These are phyloP conservation scores for Mesitornis unicolor DNA, from an alignment of 2,113 vertebrate species.

Conservation along the genomic window DNA sequence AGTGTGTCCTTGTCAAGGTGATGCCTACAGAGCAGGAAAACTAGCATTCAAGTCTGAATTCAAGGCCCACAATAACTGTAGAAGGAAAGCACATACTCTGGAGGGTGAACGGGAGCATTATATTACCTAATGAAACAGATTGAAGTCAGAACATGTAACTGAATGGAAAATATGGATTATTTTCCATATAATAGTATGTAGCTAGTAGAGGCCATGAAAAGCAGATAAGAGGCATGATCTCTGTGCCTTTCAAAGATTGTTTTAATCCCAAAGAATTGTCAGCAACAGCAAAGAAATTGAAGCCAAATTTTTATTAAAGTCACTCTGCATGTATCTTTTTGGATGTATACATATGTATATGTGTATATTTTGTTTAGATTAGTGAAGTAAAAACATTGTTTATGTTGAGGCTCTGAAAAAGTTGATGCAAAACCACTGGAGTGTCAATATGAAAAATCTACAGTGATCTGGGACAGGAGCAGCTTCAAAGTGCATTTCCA, in stretches of 20 bases:
- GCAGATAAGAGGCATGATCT: background rate
- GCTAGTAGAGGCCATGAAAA: background rate
- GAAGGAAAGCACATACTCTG: background rate
- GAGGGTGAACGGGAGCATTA: background rate
- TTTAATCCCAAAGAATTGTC: background rate
- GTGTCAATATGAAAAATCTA: background rate
- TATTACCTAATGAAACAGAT: background rate
- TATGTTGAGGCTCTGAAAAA: background rate
- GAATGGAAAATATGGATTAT: background rate
- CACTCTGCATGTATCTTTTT: background rate
- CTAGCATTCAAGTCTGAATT: background rate
- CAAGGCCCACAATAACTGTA: background rate
- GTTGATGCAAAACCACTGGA: background rate
- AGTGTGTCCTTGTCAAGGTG: background rate
- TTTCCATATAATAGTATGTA: no score
- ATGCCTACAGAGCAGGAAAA: background rate
- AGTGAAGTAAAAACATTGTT: background rate
- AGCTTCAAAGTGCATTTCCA: background rate
- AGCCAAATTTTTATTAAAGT: background rate
- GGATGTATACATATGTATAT: background rate
- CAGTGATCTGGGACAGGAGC: background rate
- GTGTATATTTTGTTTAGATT: background rate
- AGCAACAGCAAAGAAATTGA: background rate
- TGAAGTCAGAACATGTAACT: background rate
- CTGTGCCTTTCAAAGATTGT: background rate